Percentiles rank a stretch among this genome's conserved stretches.
These are phyloP conservation scores for Aromia moschata DNA, from an alignment of 2,888 invertebrate genomes.

Conservation along the genomic window DNA sequence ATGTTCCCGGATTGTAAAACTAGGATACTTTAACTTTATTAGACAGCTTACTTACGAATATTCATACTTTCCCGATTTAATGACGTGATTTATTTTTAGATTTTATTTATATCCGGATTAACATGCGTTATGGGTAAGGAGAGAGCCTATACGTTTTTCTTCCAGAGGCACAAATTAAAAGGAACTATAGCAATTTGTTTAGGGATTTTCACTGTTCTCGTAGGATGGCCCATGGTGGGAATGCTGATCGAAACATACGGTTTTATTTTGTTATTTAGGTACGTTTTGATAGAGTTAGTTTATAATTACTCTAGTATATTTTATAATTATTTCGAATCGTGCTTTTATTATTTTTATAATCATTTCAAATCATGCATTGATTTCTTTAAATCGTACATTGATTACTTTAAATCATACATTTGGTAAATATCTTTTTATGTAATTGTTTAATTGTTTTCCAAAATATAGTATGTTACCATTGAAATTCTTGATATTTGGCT, in stretches of 20 bases:
- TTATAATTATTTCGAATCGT: slow-evolving; percentile 14
- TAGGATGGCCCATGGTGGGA: slow-evolving; percentile 96
- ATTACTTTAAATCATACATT: too few relatives aligned
- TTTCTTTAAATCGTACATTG: too few relatives aligned
- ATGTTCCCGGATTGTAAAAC: too few relatives aligned
- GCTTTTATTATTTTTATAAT: too few relatives aligned
- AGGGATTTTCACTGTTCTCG: slow-evolving; percentile 89
- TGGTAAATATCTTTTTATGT: too few relatives aligned
- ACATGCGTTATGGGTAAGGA: slow-evolving; percentile 96
- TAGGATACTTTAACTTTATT: too few relatives aligned
- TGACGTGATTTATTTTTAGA: slow-evolving; percentile 69
- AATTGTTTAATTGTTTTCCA: too few relatives aligned
- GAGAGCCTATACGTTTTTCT: slow-evolving; percentile 96
- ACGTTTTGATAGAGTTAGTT: slow-evolving; percentile 39
- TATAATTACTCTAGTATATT: slow-evolving; percentile 12
- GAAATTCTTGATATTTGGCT: too few relatives aligned
- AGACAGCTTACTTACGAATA: too few relatives aligned
- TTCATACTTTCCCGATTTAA: too few relatives aligned
- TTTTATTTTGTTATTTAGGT: slow-evolving; percentile 87
- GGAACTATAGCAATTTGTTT: slow-evolving; percentile 91
- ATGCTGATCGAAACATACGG: slow-evolving; percentile 98
- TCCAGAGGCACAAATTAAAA: slow-evolving; percentile 94
- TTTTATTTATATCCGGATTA: slow-evolving; percentile 93
- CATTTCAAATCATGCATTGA: too few relatives aligned
- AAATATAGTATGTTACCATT: too few relatives aligned